Conservation (phyloP, 2,888 invertebrate species). For the Augochlorella aurata region DNA sequence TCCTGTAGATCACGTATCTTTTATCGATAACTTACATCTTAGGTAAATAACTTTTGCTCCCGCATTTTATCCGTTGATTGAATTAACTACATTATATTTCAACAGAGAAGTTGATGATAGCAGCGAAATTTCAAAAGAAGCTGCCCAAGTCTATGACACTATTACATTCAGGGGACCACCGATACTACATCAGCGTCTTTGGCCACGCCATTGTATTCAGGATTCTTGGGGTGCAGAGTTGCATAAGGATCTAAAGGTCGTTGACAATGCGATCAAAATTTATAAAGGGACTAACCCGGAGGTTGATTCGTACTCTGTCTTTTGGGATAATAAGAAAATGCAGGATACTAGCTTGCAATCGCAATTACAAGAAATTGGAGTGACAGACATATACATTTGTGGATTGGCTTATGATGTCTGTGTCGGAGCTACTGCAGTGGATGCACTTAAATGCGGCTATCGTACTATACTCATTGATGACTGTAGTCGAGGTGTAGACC, state of each 20-base stretch:
- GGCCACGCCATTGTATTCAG: conserved; percentile 98
- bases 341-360: conserved; percentile 92
- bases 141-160: conserved; percentile 93
- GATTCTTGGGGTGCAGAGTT: conserved; percentile 97
- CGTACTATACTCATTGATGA: conserved; percentile 94
- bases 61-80: background rate
- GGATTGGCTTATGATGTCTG: conserved; percentile 98
- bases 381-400: conserved; percentile 96
- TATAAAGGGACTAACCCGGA: conserved; percentile 97
- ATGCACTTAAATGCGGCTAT: conserved; percentile 95
- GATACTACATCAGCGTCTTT: conserved; percentile 93
- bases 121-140: conserved; percentile 83
- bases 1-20: conserved; percentile 97
- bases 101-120: conserved; percentile 77
- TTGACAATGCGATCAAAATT: conserved; percentile 90
- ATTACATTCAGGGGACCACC: conserved; percentile 96
- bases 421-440: conserved; percentile 94
- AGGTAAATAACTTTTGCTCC: conserved; percentile 67
- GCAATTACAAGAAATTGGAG: conserved; percentile 89
- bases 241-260: conserved; percentile 93
- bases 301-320: conserved; percentile 98
- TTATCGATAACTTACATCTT: conserved; percentile 93
- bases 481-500: conserved; percentile 93
- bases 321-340: conserved; percentile 98
- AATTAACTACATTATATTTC: conserved; percentile 1